Evolutionary conservation across 2,888 invertebrate genomes (phyloP).

Genomic region (Drosophila parthenogenetica): DNA sequence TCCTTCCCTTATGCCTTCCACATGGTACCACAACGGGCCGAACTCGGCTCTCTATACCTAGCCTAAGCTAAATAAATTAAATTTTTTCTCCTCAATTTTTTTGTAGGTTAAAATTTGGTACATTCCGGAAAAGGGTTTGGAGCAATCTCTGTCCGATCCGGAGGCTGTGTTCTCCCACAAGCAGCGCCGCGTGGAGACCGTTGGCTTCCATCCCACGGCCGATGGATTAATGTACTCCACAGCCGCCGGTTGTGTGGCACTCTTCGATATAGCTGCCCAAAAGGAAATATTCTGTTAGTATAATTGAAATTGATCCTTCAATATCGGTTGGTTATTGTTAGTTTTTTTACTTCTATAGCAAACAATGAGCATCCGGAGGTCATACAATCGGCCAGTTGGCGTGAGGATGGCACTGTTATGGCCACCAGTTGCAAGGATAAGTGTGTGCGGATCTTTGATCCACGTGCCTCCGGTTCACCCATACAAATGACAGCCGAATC

Average conservation of each 20-base stretch:
- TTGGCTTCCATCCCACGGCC: conserved; percentile 96
- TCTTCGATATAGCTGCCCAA: conserved; percentile 94
- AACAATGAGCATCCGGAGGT: conserved; percentile 93
- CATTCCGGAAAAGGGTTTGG: conserved; percentile 92
- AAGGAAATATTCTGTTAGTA: conserved; percentile 91
- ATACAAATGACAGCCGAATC: conserved; percentile 89
- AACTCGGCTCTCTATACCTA: too few relatives aligned
- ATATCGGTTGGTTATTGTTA: too few relatives aligned
- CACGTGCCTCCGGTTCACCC: conserved; percentile 87
- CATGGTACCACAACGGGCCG: too few relatives aligned
- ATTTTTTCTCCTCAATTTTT: background rate
- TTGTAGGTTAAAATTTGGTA: conserved; percentile 94
- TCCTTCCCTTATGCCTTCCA: too few relatives aligned
- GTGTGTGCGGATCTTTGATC: conserved; percentile 94
- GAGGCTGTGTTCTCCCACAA: conserved; percentile 93
- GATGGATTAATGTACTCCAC: conserved; percentile 95
- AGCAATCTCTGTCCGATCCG: conserved; percentile 91
- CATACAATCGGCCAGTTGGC: conserved; percentile 96
- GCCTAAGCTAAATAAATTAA: background rate
- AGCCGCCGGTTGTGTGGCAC: conserved; percentile 91
- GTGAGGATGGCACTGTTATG: conserved; percentile 90
- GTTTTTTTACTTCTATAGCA: conserved; percentile 82
- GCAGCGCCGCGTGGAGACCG: conserved; percentile 94
- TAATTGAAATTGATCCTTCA: background rate
- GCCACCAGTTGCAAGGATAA: conserved; percentile 97